Evolutionary conservation across 2,113 vertebrate genomes (phyloP), one percentile per base, ranked within the genome.

Genomic region (Leucoraja erinaceus): DNA sequence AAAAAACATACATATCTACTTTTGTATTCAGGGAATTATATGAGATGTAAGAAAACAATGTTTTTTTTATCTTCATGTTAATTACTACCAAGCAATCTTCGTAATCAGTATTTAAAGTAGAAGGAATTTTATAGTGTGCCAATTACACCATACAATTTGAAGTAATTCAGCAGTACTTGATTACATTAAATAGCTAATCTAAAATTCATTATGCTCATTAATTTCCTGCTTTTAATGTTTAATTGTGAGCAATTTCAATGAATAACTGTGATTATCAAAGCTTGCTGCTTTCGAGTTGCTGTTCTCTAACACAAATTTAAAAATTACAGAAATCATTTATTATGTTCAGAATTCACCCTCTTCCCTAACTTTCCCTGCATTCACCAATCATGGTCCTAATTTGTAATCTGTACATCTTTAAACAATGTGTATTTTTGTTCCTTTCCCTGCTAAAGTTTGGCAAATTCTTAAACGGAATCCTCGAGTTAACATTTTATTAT

Each of bases 121-220:
- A 63, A 88, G n/a, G 38, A 47, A 47, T 47, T 47, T 84, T 84
- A 56, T 59, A 61, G 25, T 84, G 54, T n/a, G 20, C 22, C 56
- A 61, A 84, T 61, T 88, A 88, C 59, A 1, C n/a, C 83, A 63
- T 63, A 63, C 28, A 22, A 88, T 63, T 88, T 88, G 31, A 88
- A 88, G 25, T 63, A 81, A 56, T 22, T 56, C 38, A 81, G 47
- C 5, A 81, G 78, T 81, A 88, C 61, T 88, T 88, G 59, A 88
- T 63, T 63, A 88, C 31, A 88, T 88, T 88, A 88, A 88, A 88
- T n/a, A 88, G 28, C 56, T 83, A 56, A 81, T 81, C 78, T 38
- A 81, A 81, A 81, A 86, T 63, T 86, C 54, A 86, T 86, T 63
- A 63, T 86, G 56, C 31, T 86, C 56, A 25, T 88, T 88, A n/a